Percentiles rank a stretch among this genome's conserved stretches.
Conservation (phyloP, 2,888 invertebrate species). For the Dryocosmus kuriphilus region DNA sequence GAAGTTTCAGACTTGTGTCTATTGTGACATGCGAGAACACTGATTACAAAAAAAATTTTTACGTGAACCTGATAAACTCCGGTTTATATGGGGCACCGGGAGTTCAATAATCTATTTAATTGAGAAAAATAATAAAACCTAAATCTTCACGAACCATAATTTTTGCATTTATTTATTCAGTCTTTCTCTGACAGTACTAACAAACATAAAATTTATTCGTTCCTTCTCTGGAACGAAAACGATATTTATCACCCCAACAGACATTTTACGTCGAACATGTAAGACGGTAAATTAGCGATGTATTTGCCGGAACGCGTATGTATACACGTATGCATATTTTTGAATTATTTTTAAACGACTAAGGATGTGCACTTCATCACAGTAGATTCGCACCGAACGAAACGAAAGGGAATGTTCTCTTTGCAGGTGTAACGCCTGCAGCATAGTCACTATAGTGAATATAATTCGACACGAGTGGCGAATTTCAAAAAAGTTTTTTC, state of each 20-base stretch:
- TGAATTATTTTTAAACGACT: slow-evolving; percentile 10
- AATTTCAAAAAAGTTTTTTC: slow-evolving; percentile 39
- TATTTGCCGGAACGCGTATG: slow-evolving; percentile 13
- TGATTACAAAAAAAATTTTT: too few relatives aligned
- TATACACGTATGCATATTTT: slow-evolving; percentile 21
- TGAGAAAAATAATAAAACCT: not conserved
- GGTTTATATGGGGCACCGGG: too few relatives aligned
- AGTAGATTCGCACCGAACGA: slow-evolving; percentile 48
- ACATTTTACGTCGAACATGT: slow-evolving; percentile 3
- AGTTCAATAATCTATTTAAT: too few relatives aligned
- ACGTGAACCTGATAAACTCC: too few relatives aligned
- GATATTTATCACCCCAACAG: slow-evolving; percentile 14
- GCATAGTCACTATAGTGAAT: slow-evolving; percentile 45
- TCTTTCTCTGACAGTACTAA: not conserved
- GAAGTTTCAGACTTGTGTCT: too few relatives aligned
- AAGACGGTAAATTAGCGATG: slow-evolving; percentile 24
- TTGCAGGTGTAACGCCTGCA: slow-evolving; percentile 71
- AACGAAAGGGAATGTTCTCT: slow-evolving; percentile 54
- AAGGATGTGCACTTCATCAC: slow-evolving; percentile 26
- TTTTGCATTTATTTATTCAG: not conserved
- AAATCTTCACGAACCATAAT: not conserved
- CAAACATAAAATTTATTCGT: slow-evolving; percentile 13
- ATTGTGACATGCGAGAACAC: too few relatives aligned
- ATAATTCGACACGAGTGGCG: slow-evolving; percentile 53
- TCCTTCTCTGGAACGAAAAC: not conserved